Base-by-base conservation (phyloP, 1,140 invertebrate species). In the Heliconius eleuchia region DNA sequence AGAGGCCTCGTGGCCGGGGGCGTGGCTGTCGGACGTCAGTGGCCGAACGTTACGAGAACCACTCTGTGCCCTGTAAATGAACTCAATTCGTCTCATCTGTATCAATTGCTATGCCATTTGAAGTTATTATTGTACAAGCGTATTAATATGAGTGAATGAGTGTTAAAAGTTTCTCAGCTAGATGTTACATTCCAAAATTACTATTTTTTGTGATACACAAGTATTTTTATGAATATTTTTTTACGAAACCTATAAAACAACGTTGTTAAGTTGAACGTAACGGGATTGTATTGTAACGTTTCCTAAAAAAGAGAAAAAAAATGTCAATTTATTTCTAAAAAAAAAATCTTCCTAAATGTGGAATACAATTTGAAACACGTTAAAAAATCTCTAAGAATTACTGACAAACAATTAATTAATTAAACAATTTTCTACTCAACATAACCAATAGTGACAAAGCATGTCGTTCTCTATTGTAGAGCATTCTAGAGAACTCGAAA, bases 11-110 rank as follows among this genome's bases (percentile, higher is more conserved):
- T 78, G 46, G 55, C 70, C 66, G 87, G 86, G 83, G 90, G 90
- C 88, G 90, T 89, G 89, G 88, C 81, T 76, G 74, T 86, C 88
- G 89, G 74, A 80, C 78, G 78, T 80, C 78, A 80, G 70, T n/a
- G 74, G 19, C 74, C 60, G 66, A 57, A 70, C 37, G 13, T 27
- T 76, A 46, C 39, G 13, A 46, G 42, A 13, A 46, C 42, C 19
- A 71, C 74, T 70, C 60, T 66, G n/a, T 75, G 34, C 19, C 50
- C 66, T 46, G 73, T 76, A 57, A 60, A 74, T 37, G 74, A 80
- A 76, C 73, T 80, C 70, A 72, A 75, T 80, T 39, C 46, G 30
- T 60, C 50, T 73, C 66, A 80, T 75, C 46, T 46, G 50, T 73
- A 71, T 76, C 74, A 80, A 80, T 52, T 76, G 70, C 66, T 76